Conservation (phyloP, 2,113 vertebrate species). For the Lethenteron reissneri region DNA sequence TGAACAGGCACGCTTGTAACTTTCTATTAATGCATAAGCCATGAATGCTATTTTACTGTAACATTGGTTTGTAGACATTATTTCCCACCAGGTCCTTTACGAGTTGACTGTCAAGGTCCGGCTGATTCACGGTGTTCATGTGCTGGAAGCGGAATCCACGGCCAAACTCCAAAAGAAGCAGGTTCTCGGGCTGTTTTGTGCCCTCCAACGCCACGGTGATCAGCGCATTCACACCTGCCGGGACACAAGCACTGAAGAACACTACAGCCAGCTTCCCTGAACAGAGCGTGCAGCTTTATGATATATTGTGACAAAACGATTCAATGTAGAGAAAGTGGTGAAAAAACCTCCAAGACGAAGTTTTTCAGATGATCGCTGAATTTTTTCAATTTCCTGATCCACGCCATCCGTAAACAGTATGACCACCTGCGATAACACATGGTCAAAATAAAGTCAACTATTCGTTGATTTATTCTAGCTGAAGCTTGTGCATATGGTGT, state of each 20-base stretch:
- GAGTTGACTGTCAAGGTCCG: background rate
- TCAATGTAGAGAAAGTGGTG: no score
- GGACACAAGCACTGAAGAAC: background rate
- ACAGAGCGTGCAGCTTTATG: no score
- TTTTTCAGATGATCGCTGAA: background rate
- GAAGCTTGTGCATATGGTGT: no score
- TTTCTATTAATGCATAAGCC: no score
- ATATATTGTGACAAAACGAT: no score
- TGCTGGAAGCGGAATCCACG: background rate
- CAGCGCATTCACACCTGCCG: background rate
- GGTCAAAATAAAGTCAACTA: no score
- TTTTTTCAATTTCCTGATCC: background rate
- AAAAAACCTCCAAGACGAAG: background rate
- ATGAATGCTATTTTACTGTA: no score
- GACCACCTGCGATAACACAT: background rate
- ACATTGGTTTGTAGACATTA: no score
- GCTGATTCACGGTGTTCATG: background rate
- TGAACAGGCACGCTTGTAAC: no score
- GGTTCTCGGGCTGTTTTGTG: background rate
- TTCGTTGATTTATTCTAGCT: no score
- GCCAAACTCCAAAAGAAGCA: background rate
- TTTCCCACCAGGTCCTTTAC: no score
- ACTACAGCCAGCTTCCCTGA: no score
- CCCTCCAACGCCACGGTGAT: conserved; percentile 3
- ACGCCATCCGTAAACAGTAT: conserved; percentile 2